phyloP scores from a whole-genome alignment of 1,140 invertebrate species.

The Tetragnatha versicolor region DNA sequence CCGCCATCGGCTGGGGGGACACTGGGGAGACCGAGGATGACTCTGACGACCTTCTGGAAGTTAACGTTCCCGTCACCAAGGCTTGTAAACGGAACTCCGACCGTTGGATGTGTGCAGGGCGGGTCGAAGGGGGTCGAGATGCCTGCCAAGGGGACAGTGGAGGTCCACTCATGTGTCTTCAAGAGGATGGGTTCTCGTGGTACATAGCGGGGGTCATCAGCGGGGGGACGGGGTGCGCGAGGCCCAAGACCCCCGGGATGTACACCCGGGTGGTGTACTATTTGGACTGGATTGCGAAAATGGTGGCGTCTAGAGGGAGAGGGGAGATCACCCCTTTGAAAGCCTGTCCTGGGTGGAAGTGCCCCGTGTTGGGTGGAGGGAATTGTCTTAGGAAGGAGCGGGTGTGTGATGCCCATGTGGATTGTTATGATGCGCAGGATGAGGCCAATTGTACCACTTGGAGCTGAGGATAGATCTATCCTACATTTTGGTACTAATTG shows the following conservation, averaged over 20 bases:
- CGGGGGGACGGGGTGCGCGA: constrained; percentile 77
- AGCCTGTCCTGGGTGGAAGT: constrained; percentile 37
- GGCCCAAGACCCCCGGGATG: constrained; percentile 73
- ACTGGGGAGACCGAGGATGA: constrained; percentile 19
- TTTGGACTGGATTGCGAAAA: constrained; percentile 66
- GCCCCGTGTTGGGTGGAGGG: constrained; percentile 30
- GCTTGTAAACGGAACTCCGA: constrained; percentile 61
- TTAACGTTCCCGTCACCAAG: constrained; percentile 27
- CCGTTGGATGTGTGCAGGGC: constrained; percentile 84
- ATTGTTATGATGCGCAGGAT: constrained; percentile 50
- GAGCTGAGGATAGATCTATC: no score
- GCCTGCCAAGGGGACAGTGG: constrained; percentile 88
- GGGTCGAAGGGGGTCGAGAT: constrained; percentile 81
- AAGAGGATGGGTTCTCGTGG: constrained; percentile 67
- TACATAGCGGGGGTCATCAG: constrained; percentile 73
- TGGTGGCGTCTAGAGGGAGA: background rate
- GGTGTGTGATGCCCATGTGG: constrained; percentile 30
- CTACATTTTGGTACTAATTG: no score
- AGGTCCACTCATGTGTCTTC: constrained; percentile 73
- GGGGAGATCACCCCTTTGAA: background rate
- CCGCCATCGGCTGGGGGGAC: constrained; percentile 50
- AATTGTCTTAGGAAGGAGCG: background rate
- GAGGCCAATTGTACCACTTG: constrained; percentile 17
- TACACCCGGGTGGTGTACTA: constrained; percentile 73
- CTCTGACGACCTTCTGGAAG: constrained; percentile 34